Base-by-base conservation (phyloP, 2,113 vertebrate genomes). In the Datnioides undecimradiatus region DNA sequence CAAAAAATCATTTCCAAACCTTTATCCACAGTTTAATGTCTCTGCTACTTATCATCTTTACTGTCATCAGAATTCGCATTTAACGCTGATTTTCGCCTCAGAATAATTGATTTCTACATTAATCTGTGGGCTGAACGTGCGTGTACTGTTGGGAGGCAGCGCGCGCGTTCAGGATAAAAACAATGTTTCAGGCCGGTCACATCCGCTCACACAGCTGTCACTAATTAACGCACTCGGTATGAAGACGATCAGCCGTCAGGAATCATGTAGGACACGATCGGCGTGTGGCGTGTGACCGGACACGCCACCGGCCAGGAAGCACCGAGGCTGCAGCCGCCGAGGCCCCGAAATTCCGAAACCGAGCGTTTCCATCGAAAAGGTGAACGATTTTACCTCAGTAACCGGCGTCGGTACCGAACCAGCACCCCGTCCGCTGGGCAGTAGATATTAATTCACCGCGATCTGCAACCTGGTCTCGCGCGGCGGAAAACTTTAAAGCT, bases 301-400 rank as follows among this genome's bases (percentile, higher is more conserved):
- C 38, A 3, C 3, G 12, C 57, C 6, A 19, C 25, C n/a, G 43
- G 29, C 8, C 23, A 3, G 1, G 3, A 12, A 29, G 6, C 5
- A 23, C 57, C 25, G 46, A 33, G n/a, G 3, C n/a, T 2, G 0
- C 36, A 43, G 4, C 6, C 25, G 7, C 31, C 13, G 64, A 74
- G 88, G 88, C 76, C 90, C 62, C 9, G 49, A 14, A 5, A 27
- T 31, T 4, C 12, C 14, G 0, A 14, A 46, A n/a, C 19, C 27
- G 59, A 71, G 57, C 71, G 64, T 1, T 66, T 23, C 21, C 23
- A 86, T 80, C 80, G 88, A 87, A 89, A 33, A 34, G 9, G 8
- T 8, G 5, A 89, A 92, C 19, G 49, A 83, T 92, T 92, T 80
- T 64, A 19, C 8, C 13, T 1, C 45, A 5, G 17, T 46, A 79